phyloP scores from a whole-genome alignment of 2,113 vertebrate genomes.

The Gymnocephalus cernua region DNA sequence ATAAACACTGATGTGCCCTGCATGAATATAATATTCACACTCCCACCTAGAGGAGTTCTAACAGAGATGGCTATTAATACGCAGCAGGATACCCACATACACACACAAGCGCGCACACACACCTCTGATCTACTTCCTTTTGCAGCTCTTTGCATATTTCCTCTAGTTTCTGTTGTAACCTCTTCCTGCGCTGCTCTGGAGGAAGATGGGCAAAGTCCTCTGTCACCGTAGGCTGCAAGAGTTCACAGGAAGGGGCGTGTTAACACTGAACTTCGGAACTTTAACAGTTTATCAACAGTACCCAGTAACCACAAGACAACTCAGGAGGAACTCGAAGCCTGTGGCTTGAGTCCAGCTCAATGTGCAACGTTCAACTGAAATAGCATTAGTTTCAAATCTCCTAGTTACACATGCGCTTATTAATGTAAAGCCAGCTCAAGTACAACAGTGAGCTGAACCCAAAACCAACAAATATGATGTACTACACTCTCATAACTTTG shows the following conservation, averaged over 20 bases:
- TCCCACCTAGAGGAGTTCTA: constrained; percentile 29
- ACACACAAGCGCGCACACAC: constrained; percentile 44
- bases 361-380: not conserved
- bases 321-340: constrained; percentile 1
- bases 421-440: not conserved
- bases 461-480: constrained; percentile 24
- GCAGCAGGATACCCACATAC: constrained; percentile 9
- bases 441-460: constrained; percentile 55
- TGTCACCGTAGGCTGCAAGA: constrained; percentile 78
- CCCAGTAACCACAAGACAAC: constrained; percentile 37
- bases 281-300: constrained; percentile 7
- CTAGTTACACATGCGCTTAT: not conserved
- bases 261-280: constrained; percentile 4
- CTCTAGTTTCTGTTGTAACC: constrained; percentile 95
- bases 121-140: constrained; percentile 99
- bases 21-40: constrained; percentile 56
- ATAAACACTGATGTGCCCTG: constrained; percentile 67
- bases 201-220: constrained; percentile 98
- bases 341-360: constrained; percentile 55
- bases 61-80: constrained; percentile 60
- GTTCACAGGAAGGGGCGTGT: constrained; percentile 41
- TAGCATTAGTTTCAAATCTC: constrained; percentile 11
- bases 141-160: constrained; percentile 95
- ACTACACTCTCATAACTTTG: not conserved
- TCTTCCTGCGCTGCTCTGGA: constrained; percentile 97